Evolutionary conservation across 2,888 invertebrate species (phyloP).

Genomic region (Pyrochroa serraticornis): DNA sequence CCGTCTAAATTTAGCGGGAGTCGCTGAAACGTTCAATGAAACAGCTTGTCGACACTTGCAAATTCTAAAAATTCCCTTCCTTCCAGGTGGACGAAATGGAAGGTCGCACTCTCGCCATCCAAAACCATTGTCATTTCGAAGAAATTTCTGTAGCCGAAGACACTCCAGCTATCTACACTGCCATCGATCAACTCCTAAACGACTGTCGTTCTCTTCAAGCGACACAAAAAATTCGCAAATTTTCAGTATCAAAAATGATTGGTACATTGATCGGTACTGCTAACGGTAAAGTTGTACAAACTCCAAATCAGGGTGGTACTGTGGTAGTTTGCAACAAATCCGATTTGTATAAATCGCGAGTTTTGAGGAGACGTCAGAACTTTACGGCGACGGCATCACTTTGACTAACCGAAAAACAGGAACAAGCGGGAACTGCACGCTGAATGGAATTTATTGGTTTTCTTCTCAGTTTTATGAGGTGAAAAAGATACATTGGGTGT

Average conservation of each 20-base stretch:
- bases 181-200: conserved; percentile 72
- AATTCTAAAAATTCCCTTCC: conserved; percentile 14
- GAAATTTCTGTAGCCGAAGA: conserved; percentile 85
- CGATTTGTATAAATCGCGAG: conserved; percentile 64
- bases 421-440: conserved; percentile 46
- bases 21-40: conserved; percentile 3
- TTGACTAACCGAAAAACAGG: conserved; percentile 62
- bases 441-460: conserved; percentile 28
- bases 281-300: conserved; percentile 52
- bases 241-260: conserved; percentile 81
- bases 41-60: conserved; percentile 7
- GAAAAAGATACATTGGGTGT: conserved; percentile 3
- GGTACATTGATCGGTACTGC: conserved; percentile 71
- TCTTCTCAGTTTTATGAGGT: conserved; percentile 54
- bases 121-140: conserved; percentile 74
- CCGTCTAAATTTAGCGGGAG: conserved; percentile 8
- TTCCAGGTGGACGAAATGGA: conserved; percentile 75
- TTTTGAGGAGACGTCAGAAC: conserved; percentile 64
- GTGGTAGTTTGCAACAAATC: conserved; percentile 67
- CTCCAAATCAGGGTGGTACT: conserved; percentile 62
- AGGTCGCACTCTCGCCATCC: conserved; percentile 70
- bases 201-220: conserved; percentile 64
- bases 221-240: conserved; percentile 68
- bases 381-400: conserved; percentile 70
- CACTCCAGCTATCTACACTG: conserved; percentile 73